phyloP scores from a whole-genome alignment of 2,797 vertebrate genomes.

The Pyrocephalus nanus region DNA sequence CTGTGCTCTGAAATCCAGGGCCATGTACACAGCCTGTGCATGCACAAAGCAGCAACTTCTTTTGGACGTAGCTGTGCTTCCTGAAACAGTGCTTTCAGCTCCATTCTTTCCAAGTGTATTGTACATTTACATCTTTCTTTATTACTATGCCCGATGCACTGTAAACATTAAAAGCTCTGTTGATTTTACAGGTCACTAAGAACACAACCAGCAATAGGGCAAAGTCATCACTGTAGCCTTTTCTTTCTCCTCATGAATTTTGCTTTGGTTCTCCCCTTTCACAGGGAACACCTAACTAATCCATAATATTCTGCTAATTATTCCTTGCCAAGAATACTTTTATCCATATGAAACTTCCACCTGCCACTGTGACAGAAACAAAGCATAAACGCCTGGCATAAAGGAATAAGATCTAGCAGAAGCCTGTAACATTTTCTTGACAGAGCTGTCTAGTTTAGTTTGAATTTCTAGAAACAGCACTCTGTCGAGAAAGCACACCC shows the following conservation, averaged over 20 bases:
- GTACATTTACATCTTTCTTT: background rate
- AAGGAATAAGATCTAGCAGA: background rate
- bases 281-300: background rate
- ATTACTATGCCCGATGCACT: background rate
- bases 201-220: background rate
- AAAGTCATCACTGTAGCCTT: background rate
- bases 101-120: background rate
- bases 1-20: background rate
- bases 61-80: background rate
- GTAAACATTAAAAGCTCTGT: background rate
- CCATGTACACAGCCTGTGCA: background rate
- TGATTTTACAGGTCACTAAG: slow-evolving; percentile 25
- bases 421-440: background rate
- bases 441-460: background rate
- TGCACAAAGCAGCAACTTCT: background rate
- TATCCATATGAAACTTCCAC: background rate
- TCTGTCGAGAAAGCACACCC: background rate
- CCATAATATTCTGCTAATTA: background rate
- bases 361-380: background rate
- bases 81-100: background rate
- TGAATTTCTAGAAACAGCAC: slow-evolving; percentile 20
- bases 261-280: background rate
- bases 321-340: background rate
- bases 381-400: background rate
- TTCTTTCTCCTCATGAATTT: background rate